Base-by-base conservation (phyloP, 2,113 vertebrate species). In the Eleginops maclovinus region DNA sequence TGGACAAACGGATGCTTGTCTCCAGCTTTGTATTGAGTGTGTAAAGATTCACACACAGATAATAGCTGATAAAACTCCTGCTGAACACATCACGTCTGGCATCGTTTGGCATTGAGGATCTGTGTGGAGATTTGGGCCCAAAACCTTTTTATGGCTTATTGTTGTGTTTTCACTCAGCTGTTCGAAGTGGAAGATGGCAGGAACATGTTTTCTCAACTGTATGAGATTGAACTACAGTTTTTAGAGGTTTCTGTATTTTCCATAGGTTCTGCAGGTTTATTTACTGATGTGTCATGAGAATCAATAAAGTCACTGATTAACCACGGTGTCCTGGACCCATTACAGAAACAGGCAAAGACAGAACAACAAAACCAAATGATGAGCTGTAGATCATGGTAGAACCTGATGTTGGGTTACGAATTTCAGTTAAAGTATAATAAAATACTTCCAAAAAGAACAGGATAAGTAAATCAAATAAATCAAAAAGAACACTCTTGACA, bases 81-180 rank as follows among this genome's bases (percentile, higher is more conserved):
- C 41, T 51, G 26, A 54, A 49, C 13, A 5, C 40, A 16, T 61
- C 11, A 14, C 58, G 44, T 64, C 56, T 65, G 22, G 44, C 58
- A 15, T 36, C 0, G 4, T 4, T 4, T 12, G 21, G 3, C 17
- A 16, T 0, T 19, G 9, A 7, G 64, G 24, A 3, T 83, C 69
- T 78, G 70, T 51, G 16, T 9, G 2, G 13, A 49, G 21, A 19
- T 41, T 41, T 63, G 24, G 0, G 36, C 66, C 75, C 43, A 17
- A 43, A 36, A 11, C 22, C 7, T 71, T 67, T 78, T 40, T 14
- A 41, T 0, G 0, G 21, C 12, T 40, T 13, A 41, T 46, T 36
- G 36, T 79, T 10, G 44, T 11, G 40, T 66, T 59, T 59, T 41
- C 10, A 59, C 24, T 16, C 58, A 40, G 58, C 58, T 62, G 75